These are phyloP conservation scores for Drosophila bipectinata DNA, from an alignment of 1,140 invertebrate species.

Conservation along the genomic window DNA sequence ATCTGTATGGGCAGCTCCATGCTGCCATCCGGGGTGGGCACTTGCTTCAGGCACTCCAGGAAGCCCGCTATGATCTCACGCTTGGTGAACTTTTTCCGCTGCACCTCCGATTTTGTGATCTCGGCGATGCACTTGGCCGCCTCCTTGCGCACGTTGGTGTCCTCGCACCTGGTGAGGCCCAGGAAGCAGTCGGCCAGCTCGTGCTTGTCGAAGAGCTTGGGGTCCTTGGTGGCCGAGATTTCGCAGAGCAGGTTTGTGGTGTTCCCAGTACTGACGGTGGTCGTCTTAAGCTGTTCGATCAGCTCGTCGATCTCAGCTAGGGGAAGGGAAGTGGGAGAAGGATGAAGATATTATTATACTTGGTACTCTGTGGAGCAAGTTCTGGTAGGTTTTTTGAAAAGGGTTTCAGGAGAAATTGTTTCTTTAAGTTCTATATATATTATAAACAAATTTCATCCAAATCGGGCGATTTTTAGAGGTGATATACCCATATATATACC, in stretches of 20 bases:
- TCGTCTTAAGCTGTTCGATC: slow-evolving; percentile 78
- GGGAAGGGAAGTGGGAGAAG: neutral
- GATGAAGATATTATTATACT: no score
- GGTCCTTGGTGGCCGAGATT: slow-evolving; percentile 81
- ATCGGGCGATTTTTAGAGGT: no score
- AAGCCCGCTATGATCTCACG: slow-evolving; percentile 86
- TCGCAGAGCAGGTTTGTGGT: slow-evolving; percentile 69
- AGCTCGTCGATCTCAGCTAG: slow-evolving; percentile 82
- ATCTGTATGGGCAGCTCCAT: slow-evolving; percentile 88
- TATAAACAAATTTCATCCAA: no score
- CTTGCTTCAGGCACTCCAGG: slow-evolving; percentile 84
- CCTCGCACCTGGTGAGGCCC: slow-evolving; percentile 63
- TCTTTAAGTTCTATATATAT: no score
- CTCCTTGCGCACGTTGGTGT: slow-evolving; percentile 75
- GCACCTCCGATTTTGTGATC: slow-evolving; percentile 88
- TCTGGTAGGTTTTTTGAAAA: no score
- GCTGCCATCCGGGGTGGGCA: slow-evolving; percentile 75
- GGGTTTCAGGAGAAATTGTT: no score
- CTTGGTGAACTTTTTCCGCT: slow-evolving; percentile 88
- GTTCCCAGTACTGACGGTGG: slow-evolving; percentile 67
- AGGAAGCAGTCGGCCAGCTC: slow-evolving; percentile 78
- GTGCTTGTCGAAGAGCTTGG: slow-evolving; percentile 81
- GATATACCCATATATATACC: no score
- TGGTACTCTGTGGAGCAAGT: no score
- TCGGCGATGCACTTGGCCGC: slow-evolving; percentile 89